Evolutionary conservation across 2,113 vertebrate genomes (phyloP), one percentile per base, ranked within the genome.

Genomic region (Numenius arquata): DNA sequence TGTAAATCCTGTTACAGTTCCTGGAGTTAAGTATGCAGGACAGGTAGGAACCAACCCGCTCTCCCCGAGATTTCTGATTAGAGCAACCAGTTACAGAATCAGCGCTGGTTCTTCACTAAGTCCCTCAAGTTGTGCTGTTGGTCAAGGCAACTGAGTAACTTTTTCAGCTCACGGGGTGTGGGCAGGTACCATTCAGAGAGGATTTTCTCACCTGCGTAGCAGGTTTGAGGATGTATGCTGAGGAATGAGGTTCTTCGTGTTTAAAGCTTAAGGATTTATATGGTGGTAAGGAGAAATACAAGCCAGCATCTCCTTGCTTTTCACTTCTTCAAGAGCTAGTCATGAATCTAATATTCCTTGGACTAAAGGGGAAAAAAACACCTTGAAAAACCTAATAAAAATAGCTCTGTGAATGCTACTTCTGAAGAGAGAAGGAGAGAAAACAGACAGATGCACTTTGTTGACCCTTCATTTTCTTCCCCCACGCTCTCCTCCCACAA

Each of bases 401-500:
- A 76, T 68, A 89, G 43, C 27, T 66, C 53, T 68, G 52, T 52
- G 83, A 89, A 72, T 75, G 21, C 29, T 23, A 61, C 93, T 95
- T 90, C 86, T 82, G 52, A 70, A 88, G 87, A 73, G 45, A 70
- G 38, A 66, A 63, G 38, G 43, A 84, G 85, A 85, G 88, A 92
- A 97, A 96, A 77, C 52, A 77, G 83, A 59, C 77, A 95, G 63
- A 85, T 96, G 95, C 52, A 95, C 97, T 98, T 79, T 87, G 82
- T 83, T 97, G 93, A 97, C 95, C 95, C 86, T 96, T 92, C 88
- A 89, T 92, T 90, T 67, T 97, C 95, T 95, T 96, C 79, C 94
- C 96, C 95, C 95, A 95, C 63, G 41, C 94, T 97, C 92, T 95
- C 95, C 93, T 97, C 97, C 98, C 97, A 98, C 98, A 97, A 75